Conservation (phyloP, 2,797 vertebrate species). For the Sebastes itinus region DNA sequence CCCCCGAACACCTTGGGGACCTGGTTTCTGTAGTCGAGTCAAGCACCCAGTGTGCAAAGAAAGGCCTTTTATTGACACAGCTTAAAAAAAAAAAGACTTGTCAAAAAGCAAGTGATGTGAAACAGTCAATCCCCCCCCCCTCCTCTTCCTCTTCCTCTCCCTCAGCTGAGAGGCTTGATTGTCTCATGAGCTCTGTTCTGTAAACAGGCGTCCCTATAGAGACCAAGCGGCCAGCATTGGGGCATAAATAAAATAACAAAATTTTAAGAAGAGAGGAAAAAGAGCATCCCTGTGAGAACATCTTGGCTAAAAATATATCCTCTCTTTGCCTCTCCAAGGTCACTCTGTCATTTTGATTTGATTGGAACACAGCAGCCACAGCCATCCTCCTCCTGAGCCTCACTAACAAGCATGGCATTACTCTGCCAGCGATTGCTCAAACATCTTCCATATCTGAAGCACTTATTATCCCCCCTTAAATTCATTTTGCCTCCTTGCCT, state of each 20-base stretch:
- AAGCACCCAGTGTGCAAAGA: slow-evolving; percentile 22
- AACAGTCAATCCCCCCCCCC: slow-evolving; percentile 36
- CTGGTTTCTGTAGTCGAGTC: slow-evolving; percentile 37
- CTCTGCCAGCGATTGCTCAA: slow-evolving; percentile 37
- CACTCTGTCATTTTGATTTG: slow-evolving; percentile 76
- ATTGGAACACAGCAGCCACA: slow-evolving; percentile 69
- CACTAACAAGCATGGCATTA: slow-evolving; percentile 64
- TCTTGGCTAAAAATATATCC: slow-evolving; percentile 72
- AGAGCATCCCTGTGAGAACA: slow-evolving; percentile 54
- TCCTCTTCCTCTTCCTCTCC: neutral
- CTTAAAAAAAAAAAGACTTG: slow-evolving; percentile 23
- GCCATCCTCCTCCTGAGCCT: slow-evolving; percentile 64
- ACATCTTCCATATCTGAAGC: slow-evolving; percentile 23
- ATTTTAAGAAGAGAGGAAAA: slow-evolving; percentile 15
- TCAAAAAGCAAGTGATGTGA: slow-evolving; percentile 44
- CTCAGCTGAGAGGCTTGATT: slow-evolving; percentile 37
- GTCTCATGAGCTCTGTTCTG: slow-evolving; percentile 53
- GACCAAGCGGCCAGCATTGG: neutral
- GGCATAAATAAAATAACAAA: slow-evolving; percentile 28
- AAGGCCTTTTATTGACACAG: slow-evolving; percentile 43
- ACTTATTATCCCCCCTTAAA: slow-evolving; percentile 36
- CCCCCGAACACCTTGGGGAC: slow-evolving; percentile 6
- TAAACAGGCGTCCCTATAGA: slow-evolving; percentile 47
- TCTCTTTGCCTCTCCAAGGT: slow-evolving; percentile 70
- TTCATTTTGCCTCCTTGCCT: slow-evolving; percentile 10